Evolutionary conservation across 2,113 vertebrate species (phyloP).

Genomic region (Halichoeres trimaculatus): DNA sequence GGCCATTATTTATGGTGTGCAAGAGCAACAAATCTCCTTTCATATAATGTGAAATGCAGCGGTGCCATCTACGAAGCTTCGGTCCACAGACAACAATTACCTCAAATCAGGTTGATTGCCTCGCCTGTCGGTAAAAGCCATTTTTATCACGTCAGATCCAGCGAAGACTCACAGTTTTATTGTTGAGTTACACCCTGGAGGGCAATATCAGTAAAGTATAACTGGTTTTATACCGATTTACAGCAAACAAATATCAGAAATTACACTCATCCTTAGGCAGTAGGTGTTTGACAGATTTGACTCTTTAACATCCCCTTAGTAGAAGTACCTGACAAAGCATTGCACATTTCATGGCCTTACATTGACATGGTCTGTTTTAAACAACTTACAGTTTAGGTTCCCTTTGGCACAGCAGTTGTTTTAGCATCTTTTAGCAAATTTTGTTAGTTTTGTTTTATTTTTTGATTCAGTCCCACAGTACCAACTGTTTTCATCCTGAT

Average conservation of each 20-base stretch:
- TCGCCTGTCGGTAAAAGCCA: constrained; percentile 23
- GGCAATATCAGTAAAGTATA: not conserved
- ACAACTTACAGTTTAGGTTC: too few relatives aligned
- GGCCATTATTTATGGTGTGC: constrained; percentile 67
- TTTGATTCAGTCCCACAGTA: not conserved
- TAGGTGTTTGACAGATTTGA: not conserved
- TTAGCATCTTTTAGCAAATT: not conserved
- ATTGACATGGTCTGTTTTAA: not conserved
- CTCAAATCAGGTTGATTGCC: constrained; percentile 52
- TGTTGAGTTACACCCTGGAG: constrained; percentile 7
- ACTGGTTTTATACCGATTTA: constrained; percentile 25
- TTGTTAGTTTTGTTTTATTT: constrained; percentile 2
- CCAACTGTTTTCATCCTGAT: too few relatives aligned
- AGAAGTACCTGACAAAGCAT: not conserved
- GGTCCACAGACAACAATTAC: constrained; percentile 44
- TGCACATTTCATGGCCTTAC: not conserved
- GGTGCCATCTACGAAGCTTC: constrained; percentile 21
- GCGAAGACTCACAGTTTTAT: constrained; percentile 10
- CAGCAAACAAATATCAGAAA: constrained; percentile 15
- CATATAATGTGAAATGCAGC: constrained; percentile 53
- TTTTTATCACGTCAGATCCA: constrained; percentile 34
- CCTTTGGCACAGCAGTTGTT: not conserved
- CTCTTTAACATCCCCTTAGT: not conserved
- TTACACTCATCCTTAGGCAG: not conserved
- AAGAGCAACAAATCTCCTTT: constrained; percentile 59